Evolutionary conservation across 2,888 invertebrate genomes (phyloP).

Genomic region (Tridacna gigas): DNA sequence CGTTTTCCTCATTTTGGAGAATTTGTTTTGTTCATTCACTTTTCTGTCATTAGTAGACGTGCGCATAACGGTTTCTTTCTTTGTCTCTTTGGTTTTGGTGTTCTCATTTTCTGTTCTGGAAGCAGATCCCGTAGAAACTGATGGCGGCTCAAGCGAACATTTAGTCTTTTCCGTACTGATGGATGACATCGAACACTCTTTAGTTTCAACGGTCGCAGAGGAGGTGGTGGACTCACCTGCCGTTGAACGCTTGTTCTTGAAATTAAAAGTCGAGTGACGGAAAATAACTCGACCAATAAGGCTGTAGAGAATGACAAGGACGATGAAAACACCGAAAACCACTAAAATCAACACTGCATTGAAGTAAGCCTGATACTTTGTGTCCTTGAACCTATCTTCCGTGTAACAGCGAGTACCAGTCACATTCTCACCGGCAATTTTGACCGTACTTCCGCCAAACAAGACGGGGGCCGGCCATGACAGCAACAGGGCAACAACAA

Average conservation of each 20-base stretch:
- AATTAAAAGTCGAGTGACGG: conserved; percentile 30
- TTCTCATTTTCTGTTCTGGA: not conserved
- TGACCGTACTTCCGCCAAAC: conserved; percentile 67
- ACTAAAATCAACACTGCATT: conserved; percentile 65
- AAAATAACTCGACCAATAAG: conserved; percentile 56
- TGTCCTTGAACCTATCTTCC: conserved; percentile 58
- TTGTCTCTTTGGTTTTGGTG: no score
- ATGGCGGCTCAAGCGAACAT: not conserved
- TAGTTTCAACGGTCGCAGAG: not conserved
- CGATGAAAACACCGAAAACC: conserved; percentile 55
- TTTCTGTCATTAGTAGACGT: not conserved
- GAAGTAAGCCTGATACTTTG: conserved; percentile 66
- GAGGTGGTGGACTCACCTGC: not conserved
- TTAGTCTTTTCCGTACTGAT: not conserved
- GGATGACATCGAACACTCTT: conserved; percentile 1
- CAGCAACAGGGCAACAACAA: conserved; percentile 46
- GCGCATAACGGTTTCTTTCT: not conserved
- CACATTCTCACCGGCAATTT: conserved; percentile 56
- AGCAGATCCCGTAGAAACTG: not conserved
- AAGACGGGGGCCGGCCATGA: conserved; percentile 71
- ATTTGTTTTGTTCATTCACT: not conserved
- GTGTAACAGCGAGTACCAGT: conserved; percentile 70
- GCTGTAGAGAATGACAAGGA: conserved; percentile 66
- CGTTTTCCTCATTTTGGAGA: conserved; percentile 50
- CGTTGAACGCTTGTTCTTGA: not conserved